Percentiles rank a stretch among this genome's conserved stretches.
These are phyloP conservation scores for Dryobotodes eremita DNA, from an alignment of 2,888 invertebrate genomes.

Conservation along the genomic window DNA sequence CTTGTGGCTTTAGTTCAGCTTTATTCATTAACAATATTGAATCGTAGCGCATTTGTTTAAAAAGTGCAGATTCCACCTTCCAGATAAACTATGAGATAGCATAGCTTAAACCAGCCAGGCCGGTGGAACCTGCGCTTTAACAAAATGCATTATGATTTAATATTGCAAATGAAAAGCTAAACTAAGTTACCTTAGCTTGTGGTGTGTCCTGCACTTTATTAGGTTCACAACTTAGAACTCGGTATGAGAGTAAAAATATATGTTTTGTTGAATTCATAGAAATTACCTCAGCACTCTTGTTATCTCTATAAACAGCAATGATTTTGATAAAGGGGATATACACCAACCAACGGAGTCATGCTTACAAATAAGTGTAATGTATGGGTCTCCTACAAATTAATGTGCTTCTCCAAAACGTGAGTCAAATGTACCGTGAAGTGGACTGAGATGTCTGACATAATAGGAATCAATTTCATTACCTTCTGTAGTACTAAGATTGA, in stretches of 20 bases:
- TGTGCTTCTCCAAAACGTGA: slow-evolving; percentile 66
- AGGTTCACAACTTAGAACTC: not conserved
- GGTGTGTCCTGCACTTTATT: not conserved
- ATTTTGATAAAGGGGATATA: slow-evolving; percentile 59
- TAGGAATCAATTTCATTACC: slow-evolving; percentile 41
- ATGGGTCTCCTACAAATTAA: slow-evolving; percentile 59
- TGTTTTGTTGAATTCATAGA: not conserved
- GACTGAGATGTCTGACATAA: slow-evolving; percentile 30
- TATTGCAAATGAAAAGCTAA: not conserved
- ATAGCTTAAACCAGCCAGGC: no score
- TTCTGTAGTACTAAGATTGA: slow-evolving; percentile 62
- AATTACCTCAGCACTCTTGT: not conserved
- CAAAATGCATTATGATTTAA: no score
- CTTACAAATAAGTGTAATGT: slow-evolving; percentile 71
- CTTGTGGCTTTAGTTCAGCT: no score
- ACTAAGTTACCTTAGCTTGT: not conserved
- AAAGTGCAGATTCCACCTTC: no score
- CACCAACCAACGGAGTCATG: slow-evolving; percentile 79
- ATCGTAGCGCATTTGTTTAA: no score
- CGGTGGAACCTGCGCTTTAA: no score
- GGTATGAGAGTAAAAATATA: not conserved
- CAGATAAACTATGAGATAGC: no score
- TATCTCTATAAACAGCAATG: not conserved
- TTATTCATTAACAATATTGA: no score
- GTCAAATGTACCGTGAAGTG: slow-evolving; percentile 54